Percentiles rank a stretch among this genome's conserved stretches.
These are phyloP conservation scores for Brachionus calyciflorus DNA, from an alignment of 1,140 invertebrate species.

Conservation along the genomic window DNA sequence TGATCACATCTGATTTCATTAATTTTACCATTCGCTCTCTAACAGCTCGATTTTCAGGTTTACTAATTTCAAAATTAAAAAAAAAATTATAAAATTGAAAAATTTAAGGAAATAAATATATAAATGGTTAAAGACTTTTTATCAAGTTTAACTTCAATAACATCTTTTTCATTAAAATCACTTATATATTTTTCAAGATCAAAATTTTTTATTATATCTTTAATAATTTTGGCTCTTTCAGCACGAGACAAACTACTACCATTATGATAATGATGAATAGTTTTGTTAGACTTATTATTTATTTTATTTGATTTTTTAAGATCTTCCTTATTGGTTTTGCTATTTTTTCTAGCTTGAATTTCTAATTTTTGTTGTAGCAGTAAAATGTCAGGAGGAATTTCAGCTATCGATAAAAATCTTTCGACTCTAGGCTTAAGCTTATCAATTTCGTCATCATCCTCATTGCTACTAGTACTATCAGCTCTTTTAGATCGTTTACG, in stretches of 20 bases:
- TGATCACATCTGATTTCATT: constrained; percentile 39
- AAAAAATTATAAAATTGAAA: no score
- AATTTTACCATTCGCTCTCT: constrained; percentile 28
- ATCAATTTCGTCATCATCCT: background rate
- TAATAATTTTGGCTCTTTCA: constrained; percentile 16
- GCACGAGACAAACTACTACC: background rate
- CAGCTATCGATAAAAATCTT: constrained; percentile 24
- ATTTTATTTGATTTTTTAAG: background rate
- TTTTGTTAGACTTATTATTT: background rate
- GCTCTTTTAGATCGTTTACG: background rate
- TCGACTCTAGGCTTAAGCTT: constrained; percentile 8
- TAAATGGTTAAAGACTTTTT: constrained; percentile 17
- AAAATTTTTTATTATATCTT: constrained; percentile 34
- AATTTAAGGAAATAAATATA: no score
- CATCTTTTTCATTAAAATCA: background rate
- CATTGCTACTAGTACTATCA: background rate
- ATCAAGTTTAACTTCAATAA: constrained; percentile 3
- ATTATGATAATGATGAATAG: background rate
- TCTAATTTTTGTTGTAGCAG: background rate
- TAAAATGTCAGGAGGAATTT: constrained; percentile 26
- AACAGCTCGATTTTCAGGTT: constrained; percentile 1
- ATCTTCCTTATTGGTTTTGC: background rate
- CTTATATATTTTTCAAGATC: constrained; percentile 15
- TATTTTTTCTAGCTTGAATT: background rate
- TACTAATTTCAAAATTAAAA: background rate